Base-by-base conservation (phyloP, 2,113 vertebrate genomes). In the Melierax canorus region DNA sequence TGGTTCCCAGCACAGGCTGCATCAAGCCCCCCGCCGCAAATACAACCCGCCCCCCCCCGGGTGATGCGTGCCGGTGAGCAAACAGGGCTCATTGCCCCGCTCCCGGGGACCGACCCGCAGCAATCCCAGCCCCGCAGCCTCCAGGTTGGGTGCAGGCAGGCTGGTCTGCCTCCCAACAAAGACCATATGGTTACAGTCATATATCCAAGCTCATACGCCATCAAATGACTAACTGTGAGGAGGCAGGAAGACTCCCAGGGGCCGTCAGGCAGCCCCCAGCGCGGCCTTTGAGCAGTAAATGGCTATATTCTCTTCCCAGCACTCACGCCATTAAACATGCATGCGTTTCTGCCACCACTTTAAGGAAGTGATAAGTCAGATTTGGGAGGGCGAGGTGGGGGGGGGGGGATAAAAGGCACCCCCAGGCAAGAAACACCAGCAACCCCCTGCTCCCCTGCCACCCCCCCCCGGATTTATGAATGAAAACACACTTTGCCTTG, bases 401-500 rank as follows among this genome's bases (percentile, higher is more conserved):
- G 30, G 45, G 45, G 58, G 59, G 26, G 48, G 43, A 89, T 62
- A 55, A 69, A 91, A 77, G 76, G 60, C 29, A 69, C 91, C 97
- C 95, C 75, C 48, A 68, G 94, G 97, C 89, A 36, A 63, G 45
- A 68, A 82, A 82, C 10, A 5, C 55, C 94, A 92, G 95, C 12
- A 10, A 92, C 72, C 48, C 72, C 73, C 76, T 64, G 72, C 21
- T 46, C 45, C 83, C 48, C 48, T 22, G 1, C 3, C 69, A 78
- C 72, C 48, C 34, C 9, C n/a, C 46, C 92, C 64, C 32, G 85
- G 96, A 82, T 98, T 98, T 97, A 92, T 96, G 97, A 98, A 98
- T 97, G 98, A 97, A 98, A 98, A 97, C 97, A 97, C 90, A 75
- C 98, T 97, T 97, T 30, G 89, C 98, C 98, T 98, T 98, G 91